These are phyloP conservation scores for Incurvaria masculella DNA, from an alignment of 2,888 invertebrate species.

Conservation along the genomic window DNA sequence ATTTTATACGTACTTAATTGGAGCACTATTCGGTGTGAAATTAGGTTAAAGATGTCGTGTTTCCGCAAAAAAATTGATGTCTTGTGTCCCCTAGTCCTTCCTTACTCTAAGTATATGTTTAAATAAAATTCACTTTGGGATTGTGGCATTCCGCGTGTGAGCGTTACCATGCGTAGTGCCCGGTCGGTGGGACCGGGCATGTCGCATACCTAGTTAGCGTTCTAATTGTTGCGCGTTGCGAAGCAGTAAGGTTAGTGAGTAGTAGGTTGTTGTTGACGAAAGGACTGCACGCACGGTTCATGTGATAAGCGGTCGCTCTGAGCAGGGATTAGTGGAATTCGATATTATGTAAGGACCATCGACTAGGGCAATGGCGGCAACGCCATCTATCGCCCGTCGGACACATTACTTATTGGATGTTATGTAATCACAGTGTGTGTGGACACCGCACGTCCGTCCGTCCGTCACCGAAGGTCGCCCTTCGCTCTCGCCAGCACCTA, in stretches of 20 bases:
- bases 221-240: conserved; percentile 34
- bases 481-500: conserved; percentile 25
- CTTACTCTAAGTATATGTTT: neutral
- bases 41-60: conserved; percentile 21
- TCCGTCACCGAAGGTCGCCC: neutral
- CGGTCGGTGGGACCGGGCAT: too few species aligned
- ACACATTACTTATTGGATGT: conserved; percentile 19
- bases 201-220: conserved; percentile 16
- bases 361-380: neutral
- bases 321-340: neutral
- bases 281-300: neutral
- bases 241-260: conserved; percentile 52
- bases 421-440: conserved; percentile 23
- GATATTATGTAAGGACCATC: neutral
- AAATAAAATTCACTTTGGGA: neutral
- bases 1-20: conserved; percentile 43
- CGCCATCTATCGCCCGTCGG: neutral
- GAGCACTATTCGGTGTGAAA: conserved; percentile 45
- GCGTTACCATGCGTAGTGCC: too few species aligned
- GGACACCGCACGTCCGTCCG: conserved; percentile 7
- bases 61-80: neutral
- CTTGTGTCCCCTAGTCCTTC: neutral
- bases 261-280: neutral
- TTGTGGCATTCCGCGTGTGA: neutral
- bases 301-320: neutral